Evolutionary conservation across 1,140 invertebrate species (phyloP).

Genomic region (Camponotus vicinus): DNA sequence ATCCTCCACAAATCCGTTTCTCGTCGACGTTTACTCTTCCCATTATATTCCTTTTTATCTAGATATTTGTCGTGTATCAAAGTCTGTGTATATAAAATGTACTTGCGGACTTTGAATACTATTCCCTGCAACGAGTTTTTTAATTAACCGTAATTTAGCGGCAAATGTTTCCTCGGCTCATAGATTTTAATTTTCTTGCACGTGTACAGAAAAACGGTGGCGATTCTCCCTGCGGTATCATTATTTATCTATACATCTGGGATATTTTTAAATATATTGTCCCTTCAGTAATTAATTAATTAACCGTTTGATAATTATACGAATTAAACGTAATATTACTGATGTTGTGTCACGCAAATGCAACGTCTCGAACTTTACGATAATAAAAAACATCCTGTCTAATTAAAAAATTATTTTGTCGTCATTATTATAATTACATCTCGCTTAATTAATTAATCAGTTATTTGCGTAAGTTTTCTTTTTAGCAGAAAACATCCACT

Average conservation of each 20-base stretch:
- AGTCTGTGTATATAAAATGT: background rate
- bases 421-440: conserved; percentile 44
- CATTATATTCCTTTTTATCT: background rate
- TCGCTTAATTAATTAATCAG: conserved; percentile 36
- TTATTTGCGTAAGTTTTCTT: background rate
- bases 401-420: conserved; percentile 35
- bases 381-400: conserved; percentile 13
- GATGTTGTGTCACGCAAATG: conserved; percentile 43
- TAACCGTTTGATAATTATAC: conserved; percentile 42
- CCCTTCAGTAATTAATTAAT: conserved; percentile 46
- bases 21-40: background rate
- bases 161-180: conserved; percentile 34
- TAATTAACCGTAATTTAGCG: conserved; percentile 52
- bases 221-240: conserved; percentile 9
- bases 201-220: background rate
- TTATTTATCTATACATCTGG: conserved; percentile 38
- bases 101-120: background rate
- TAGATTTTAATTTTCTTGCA: conserved; percentile 48
- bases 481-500: background rate
- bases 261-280: conserved; percentile 31
- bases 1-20: background rate
- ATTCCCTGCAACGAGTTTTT: background rate
- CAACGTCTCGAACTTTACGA: background rate
- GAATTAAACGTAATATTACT: conserved; percentile 31
- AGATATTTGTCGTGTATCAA: conserved; percentile 17